Percentiles rank a stretch among this genome's conserved stretches.
These are phyloP conservation scores for Zaprionus africanus DNA, from an alignment of 1,140 invertebrate genomes.

Conservation along the genomic window DNA sequence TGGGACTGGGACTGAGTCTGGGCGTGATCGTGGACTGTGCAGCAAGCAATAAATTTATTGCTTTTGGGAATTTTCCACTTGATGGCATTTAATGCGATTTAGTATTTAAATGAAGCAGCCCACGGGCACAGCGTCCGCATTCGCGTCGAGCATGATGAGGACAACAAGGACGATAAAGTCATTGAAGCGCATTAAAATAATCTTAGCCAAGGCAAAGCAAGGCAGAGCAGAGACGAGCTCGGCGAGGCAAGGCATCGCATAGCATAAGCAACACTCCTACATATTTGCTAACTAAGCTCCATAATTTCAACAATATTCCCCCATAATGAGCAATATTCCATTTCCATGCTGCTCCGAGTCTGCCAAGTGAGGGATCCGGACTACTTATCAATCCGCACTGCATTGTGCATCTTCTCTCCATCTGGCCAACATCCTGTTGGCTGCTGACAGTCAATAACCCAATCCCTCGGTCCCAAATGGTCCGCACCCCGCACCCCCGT, in stretches of 20 bases:
- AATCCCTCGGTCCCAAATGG: neutral
- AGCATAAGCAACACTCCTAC: slow-evolving; percentile 12
- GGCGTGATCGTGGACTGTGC: slow-evolving; percentile 52
- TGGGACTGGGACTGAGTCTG: neutral
- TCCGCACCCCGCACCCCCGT: neutral
- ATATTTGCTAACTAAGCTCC: slow-evolving; percentile 35
- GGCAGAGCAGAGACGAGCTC: neutral
- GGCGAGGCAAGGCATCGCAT: neutral
- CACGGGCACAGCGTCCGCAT: slow-evolving; percentile 35
- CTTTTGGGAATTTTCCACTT: slow-evolving; percentile 82
- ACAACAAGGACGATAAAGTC: slow-evolving; percentile 79
- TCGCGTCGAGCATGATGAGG: slow-evolving; percentile 32
- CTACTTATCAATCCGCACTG: slow-evolving; percentile 19
- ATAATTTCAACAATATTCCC: slow-evolving; percentile 24
- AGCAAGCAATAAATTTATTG: slow-evolving; percentile 77
- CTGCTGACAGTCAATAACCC: slow-evolving; percentile 1
- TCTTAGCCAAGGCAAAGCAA: slow-evolving; percentile 52
- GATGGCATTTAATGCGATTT: slow-evolving; percentile 83
- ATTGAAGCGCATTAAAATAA: slow-evolving; percentile 80
- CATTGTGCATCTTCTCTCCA: neutral
- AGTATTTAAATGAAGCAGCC: slow-evolving; percentile 80
- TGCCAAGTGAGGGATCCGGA: slow-evolving; percentile 3
- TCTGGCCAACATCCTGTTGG: slow-evolving; percentile 1
- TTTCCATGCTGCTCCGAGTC: neutral
- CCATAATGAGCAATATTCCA: slow-evolving; percentile 36